Conservation (phyloP, 23 tunicate species). For the Ascidia mentula region DNA sequence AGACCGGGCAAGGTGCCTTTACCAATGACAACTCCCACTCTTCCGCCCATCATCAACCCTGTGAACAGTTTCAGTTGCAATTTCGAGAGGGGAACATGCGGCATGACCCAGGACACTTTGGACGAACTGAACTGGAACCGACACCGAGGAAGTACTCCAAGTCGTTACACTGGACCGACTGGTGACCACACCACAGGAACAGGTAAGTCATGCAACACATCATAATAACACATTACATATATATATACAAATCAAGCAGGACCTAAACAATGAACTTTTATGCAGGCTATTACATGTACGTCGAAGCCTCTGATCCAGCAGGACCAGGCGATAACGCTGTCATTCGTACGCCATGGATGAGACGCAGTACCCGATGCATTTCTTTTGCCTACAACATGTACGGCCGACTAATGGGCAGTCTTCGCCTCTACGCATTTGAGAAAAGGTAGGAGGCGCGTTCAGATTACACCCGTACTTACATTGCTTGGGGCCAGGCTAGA, state of each 20-base stretch:
- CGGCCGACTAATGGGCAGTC: conserved; percentile 85
- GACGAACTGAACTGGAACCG: conserved; percentile 69
- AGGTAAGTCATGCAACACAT: conserved; percentile 31
- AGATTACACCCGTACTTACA: no score
- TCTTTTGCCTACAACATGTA: conserved; percentile 80
- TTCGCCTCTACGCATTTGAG: conserved; percentile 82
- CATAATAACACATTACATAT: neutral
- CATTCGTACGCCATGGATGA: conserved; percentile 85
- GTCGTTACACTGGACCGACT: conserved; percentile 68
- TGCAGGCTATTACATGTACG: conserved; percentile 85
- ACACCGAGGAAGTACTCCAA: conserved; percentile 34
- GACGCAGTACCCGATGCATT: conserved; percentile 28
- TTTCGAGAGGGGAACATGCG: conserved; percentile 68
- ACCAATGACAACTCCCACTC: conserved; percentile 43
- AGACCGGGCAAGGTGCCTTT: conserved; percentile 30
- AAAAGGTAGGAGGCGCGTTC: conserved; percentile 37
- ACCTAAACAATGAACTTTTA: neutral
- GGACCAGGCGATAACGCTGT: conserved; percentile 81
- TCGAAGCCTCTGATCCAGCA: conserved; percentile 87
- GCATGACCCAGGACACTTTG: conserved; percentile 73
- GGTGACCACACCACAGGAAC: conserved; percentile 69
- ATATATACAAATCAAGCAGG: neutral
- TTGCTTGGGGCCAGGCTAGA: no score
- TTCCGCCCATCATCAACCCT: conserved; percentile 39
- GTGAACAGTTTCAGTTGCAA: conserved; percentile 58